phyloP scores from a whole-genome alignment of 2,113 vertebrate species.

The Corythaeola cristata region DNA sequence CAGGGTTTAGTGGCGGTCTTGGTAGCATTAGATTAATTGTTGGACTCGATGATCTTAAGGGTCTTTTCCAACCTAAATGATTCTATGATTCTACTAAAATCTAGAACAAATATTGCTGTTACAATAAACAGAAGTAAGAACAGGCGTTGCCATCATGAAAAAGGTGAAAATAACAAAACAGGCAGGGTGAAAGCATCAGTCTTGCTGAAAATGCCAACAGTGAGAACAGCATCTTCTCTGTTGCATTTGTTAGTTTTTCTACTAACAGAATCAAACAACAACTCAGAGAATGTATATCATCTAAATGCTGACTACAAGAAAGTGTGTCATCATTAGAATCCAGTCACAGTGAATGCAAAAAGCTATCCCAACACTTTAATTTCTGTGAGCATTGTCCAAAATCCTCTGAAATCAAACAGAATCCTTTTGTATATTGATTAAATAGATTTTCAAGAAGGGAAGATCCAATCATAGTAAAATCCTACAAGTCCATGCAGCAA shows the following conservation, averaged over 20 bases:
- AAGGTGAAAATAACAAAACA: not conserved
- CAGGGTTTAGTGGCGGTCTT: too few species aligned
- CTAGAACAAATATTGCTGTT: not conserved
- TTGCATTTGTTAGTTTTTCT: not conserved
- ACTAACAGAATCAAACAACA: not conserved
- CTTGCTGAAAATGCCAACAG: not conserved
- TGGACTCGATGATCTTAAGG: too few species aligned
- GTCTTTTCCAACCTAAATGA: not conserved
- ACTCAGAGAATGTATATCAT: not conserved
- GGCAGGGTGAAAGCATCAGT: not conserved
- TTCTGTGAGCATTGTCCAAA: not conserved
- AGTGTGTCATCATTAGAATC: not conserved
- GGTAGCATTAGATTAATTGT: too few species aligned
- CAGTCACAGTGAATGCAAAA: not conserved
- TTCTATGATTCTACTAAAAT: not conserved
- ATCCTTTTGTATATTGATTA: not conserved
- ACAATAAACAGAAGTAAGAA: not conserved
- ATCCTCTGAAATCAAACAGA: not conserved
- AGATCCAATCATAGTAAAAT: not conserved
- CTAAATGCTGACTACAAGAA: not conserved
- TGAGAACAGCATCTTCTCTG: not conserved
- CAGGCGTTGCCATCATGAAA: not conserved
- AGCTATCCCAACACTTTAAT: fast-evolving
- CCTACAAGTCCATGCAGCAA: not conserved
- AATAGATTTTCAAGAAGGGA: not conserved